These are phyloP conservation scores for Clarias platycephalus DNA, from an alignment of 2,797 vertebrate genomes.

Conservation along the genomic window DNA sequence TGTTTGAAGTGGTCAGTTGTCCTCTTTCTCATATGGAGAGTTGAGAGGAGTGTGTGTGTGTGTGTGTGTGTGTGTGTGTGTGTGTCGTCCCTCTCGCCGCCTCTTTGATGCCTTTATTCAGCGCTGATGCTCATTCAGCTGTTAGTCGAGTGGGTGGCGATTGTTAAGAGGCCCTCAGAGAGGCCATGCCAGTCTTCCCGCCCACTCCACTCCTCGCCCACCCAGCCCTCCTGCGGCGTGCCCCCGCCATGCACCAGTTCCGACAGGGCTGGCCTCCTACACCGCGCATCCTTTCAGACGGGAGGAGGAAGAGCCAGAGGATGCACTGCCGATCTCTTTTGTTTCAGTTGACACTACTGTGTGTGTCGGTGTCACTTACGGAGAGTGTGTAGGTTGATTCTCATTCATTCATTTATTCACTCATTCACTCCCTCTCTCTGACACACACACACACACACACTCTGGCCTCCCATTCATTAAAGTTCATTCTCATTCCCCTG, in stretches of 20 bases:
- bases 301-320: background rate
- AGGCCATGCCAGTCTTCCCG: constrained; percentile 59
- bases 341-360: constrained; percentile 57
- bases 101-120: constrained; percentile 77
- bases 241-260: constrained; percentile 37
- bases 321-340: constrained; percentile 18
- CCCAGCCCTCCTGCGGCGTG: constrained; percentile 53
- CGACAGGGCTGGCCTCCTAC: background rate
- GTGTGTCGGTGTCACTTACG: constrained; percentile 62
- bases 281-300: constrained; percentile 62
- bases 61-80: constrained; percentile 35
- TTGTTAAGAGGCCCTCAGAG: constrained; percentile 67
- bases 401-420: constrained; percentile 34
- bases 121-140: constrained; percentile 70
- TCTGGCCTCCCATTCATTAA: constrained; percentile 68
- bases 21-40: constrained; percentile 16
- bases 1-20: constrained; percentile 45
- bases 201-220: constrained; percentile 48
- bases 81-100: background rate
- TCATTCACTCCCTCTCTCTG: constrained; percentile 28
- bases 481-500: constrained; percentile 77
- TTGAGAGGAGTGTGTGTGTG: constrained; percentile 41
- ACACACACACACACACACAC: constrained; percentile 67
- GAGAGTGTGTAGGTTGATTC: constrained; percentile 25
- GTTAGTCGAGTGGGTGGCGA: constrained; percentile 73